phyloP scores from a whole-genome alignment of 2,113 vertebrate genomes.

The Boulengeromyrus knoepffleri region DNA sequence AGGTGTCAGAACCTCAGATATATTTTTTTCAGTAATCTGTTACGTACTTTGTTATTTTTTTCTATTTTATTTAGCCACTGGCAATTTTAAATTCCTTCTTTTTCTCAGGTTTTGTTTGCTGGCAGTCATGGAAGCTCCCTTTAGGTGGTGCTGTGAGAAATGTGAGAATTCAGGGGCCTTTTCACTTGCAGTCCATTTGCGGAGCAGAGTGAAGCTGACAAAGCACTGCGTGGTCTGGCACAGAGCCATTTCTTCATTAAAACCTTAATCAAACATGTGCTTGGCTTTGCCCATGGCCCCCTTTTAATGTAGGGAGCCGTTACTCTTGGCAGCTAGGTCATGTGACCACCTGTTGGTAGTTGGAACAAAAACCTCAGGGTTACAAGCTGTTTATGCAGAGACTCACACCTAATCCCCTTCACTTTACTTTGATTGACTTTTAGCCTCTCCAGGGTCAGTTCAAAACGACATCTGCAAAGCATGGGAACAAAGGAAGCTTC shows the following conservation, averaged over 20 bases:
- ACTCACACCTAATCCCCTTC: neutral
- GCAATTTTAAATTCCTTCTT: neutral
- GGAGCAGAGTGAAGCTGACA: neutral
- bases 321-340: slow-evolving; percentile 21
- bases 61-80: neutral
- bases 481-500: neutral
- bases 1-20: neutral
- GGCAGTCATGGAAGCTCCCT: neutral
- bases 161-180: neutral
- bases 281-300: slow-evolving; percentile 16
- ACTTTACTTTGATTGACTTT: slow-evolving; percentile 14
- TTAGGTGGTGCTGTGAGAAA: neutral
- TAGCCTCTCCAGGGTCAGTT: slow-evolving; percentile 20
- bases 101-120: neutral
- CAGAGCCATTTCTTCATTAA: slow-evolving; percentile 21
- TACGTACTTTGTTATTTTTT: neutral
- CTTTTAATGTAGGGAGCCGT: slow-evolving; percentile 18
- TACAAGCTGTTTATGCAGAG: slow-evolving; percentile 14
- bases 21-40: neutral
- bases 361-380: neutral
- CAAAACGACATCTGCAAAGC: neutral
- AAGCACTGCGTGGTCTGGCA: slow-evolving; percentile 15
- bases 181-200: neutral
- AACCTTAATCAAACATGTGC: slow-evolving; percentile 24
- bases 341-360: slow-evolving; percentile 22